A percentile compares a stretch with the other conserved stretches of the same genome.
phyloP scores from a whole-genome alignment of 2,113 vertebrate species.

The Solenodon paradoxus region DNA sequence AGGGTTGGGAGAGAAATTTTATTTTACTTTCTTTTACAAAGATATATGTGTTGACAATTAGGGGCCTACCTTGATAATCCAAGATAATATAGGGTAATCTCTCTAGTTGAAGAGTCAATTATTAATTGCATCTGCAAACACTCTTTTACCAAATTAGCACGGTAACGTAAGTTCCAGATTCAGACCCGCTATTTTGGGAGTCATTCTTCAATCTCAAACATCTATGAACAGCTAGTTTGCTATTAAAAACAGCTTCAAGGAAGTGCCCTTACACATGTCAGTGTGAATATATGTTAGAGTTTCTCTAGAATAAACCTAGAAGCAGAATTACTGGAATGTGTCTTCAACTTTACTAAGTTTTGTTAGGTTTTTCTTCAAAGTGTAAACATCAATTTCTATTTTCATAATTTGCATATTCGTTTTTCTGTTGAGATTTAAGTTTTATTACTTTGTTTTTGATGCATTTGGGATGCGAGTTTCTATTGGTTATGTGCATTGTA shows the following conservation, averaged over 20 bases:
- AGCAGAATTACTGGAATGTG: background rate
- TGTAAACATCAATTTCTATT: background rate
- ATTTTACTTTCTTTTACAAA: background rate
- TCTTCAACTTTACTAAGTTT: background rate
- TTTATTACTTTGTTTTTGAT: slow-evolving; percentile 29
- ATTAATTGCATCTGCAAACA: background rate
- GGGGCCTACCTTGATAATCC: background rate
- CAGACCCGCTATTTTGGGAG: background rate
- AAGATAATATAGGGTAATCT: background rate
- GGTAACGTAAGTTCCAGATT: background rate
- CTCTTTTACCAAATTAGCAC: background rate
- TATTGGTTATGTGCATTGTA: background rate
- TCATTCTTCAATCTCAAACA: background rate
- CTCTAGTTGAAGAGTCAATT: background rate
- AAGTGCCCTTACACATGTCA: background rate
- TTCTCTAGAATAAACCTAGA: background rate
- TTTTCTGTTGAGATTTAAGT: background rate
- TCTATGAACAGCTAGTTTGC: background rate
- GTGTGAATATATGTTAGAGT: background rate
- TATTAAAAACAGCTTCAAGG: background rate
- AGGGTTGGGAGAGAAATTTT: background rate
- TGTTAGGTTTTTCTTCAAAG: slow-evolving; percentile 9
- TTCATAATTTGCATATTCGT: background rate
- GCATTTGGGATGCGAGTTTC: background rate
- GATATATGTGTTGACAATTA: background rate